Base-by-base conservation (phyloP, 2,113 vertebrate genomes). In the Gavia stellata region DNA sequence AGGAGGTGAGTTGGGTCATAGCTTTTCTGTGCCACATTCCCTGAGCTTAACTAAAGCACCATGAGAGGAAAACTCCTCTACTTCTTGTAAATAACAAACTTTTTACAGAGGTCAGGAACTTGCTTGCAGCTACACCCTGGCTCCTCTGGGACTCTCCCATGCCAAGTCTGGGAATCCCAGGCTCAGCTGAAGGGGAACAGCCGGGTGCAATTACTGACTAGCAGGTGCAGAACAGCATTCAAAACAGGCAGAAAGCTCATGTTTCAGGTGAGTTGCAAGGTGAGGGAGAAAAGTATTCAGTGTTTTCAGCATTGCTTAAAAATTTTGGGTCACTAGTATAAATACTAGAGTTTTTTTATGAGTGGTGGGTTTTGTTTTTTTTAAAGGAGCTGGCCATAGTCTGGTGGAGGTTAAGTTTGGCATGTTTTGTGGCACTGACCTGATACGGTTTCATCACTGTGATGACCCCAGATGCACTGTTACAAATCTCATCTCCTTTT, bases 321-420 rank as follows among this genome's bases (percentile, higher is more conserved):
- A 49, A 7, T 28, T 52, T 31, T 15, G 15, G 5, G 10, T 77
- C 3, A 0, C 17, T n/a, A 7, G 3, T 62, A 17, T 10, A 5
- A 40, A n/a, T 67, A 8, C 8, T 3, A 3, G 12, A 38, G 21
- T 4, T 23, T 3, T 78, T 74, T 52, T 42, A 34, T 40, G 9
- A 47, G 65, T 26, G 11, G 7, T 21, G 19, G 18, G 20, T 8
- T 36, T 47, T 9, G 25, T 58, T 68, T 66, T 31, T 62, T 86
- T 36, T 10, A 7, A 52, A 68, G 78, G 26, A 15, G 6, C 14
- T 63, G 23, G 21, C 21, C 36, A 11, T 47, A 47, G 42, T 31
- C 31, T 20, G 20, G 7, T 26, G 34, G 19, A 65, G 49, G 36
- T 18, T 6, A 26, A 81, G 42, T 38, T 10, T 65, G 42, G 33